phyloP scores from a whole-genome alignment of 1,140 invertebrate species.

The Bombus fervidus region DNA sequence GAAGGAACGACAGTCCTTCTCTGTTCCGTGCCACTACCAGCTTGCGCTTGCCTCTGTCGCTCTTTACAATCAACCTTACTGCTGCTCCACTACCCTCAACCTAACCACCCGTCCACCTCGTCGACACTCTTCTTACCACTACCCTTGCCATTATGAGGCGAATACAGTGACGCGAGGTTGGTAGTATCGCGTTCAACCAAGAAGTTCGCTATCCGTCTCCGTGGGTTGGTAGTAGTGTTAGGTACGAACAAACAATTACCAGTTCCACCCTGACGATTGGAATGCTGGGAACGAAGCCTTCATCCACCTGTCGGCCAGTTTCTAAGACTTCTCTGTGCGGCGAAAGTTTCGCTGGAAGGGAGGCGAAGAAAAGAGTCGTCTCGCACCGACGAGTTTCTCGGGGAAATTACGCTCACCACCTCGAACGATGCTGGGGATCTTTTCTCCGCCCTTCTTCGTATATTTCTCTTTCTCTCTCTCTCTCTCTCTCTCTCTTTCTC shows the following conservation, averaged over 20 bases:
- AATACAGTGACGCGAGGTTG: background rate
- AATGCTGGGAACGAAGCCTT: constrained; percentile 74
- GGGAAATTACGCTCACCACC: constrained; percentile 55
- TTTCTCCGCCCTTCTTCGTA: background rate
- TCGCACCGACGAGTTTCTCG: constrained; percentile 24
- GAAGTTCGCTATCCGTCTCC: constrained; percentile 5
- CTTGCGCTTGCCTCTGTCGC: constrained; percentile 57
- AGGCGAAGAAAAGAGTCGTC: constrained; percentile 21
- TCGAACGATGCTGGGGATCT: constrained; percentile 30
- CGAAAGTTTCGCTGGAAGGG: constrained; percentile 62
- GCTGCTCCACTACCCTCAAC: constrained; percentile 68
- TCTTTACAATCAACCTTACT: constrained; percentile 79
- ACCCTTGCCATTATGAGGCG: background rate
- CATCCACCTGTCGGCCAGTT: constrained; percentile 72
- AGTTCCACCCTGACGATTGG: constrained; percentile 73
- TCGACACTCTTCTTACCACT: constrained; percentile 49
- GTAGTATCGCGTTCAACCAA: background rate
- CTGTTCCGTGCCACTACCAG: constrained; percentile 47
- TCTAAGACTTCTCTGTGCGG: constrained; percentile 61
- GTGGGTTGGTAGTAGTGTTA: constrained; percentile 50
- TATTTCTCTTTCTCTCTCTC: background rate
- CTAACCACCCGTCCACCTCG: constrained; percentile 62
- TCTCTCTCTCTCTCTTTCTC: background rate
- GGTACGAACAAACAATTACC: constrained; percentile 77
- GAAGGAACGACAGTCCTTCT: constrained; percentile 67